Base-by-base conservation (phyloP, 2,113 vertebrate species). In the Dicentrarchus labrax region DNA sequence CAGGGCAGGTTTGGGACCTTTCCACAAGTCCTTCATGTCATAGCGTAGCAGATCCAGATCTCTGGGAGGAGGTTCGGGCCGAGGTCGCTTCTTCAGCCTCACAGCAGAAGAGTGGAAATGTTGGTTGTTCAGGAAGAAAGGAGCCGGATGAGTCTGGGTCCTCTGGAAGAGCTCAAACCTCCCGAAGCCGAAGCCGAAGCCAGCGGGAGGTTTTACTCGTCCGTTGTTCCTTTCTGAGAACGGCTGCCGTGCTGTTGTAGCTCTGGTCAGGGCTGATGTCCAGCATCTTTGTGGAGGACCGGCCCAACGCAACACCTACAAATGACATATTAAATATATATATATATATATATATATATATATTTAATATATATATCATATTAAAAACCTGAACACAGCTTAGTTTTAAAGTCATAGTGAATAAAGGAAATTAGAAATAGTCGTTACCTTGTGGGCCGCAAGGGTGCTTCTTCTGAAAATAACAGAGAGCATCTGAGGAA, bases 1-100 rank as follows among this genome's bases (percentile, higher is more conserved):
- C 7, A 98, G 84, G 6, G 96, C 97, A n/a, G 98, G 96, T 91
- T 91, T 98, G 60, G 98, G 97, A 82, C 93, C 90, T 8, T 96
- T 92, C 86, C 94, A 93, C 7, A 98, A 83, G 3, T 94, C 84
- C 41, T 48, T 88, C 88, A 92, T 84, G 66, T 96, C 93, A 74
- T 87, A 94, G 1, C 94, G 80, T 6, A 94, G 83, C 82, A 94
- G 77, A 57, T 92, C 90, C 22, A 94, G 70, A 50, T 93, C 89
- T 68, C 67, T 72, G 10, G 92, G 89, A 0, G 84, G 83, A 4
- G 92, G 76, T 47, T 92, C 82, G 2, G 85, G 66, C n/a, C 54
- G 3, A 0, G 12, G 53, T 17, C 90, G 91, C 68, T 91, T 93
- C 71, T 95, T 94, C 43, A 73, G 61, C 64, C 64, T 86, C 30